phyloP scores from a whole-genome alignment of 35 echinoderm and acorn worm genomes.

The Lytechinus variegatus region DNA sequence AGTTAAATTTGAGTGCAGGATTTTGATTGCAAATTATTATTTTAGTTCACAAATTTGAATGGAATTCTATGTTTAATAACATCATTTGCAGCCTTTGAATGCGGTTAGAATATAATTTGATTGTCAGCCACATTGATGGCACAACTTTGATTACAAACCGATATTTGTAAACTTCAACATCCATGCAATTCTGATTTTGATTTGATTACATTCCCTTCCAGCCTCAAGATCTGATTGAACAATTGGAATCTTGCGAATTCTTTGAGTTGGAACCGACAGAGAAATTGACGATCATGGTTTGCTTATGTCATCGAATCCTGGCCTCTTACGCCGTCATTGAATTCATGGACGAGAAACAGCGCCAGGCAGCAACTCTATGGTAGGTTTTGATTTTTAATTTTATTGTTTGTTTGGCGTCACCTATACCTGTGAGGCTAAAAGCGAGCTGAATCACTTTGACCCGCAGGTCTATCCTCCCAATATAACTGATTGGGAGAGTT shows the following conservation, averaged over 20 bases:
- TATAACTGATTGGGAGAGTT: no score
- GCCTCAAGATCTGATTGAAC: conserved; percentile 82
- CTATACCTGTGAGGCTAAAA: no score
- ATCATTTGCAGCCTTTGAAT: no score
- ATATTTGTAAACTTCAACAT: no score
- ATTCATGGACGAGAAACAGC: conserved; percentile 95
- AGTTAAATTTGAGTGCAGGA: no score
- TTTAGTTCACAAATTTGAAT: no score
- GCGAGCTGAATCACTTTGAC: no score
- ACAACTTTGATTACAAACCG: no score
- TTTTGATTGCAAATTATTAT: no score
- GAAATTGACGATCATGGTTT: conserved; percentile 77
- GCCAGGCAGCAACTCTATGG: conserved; percentile 78
- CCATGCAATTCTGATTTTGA: background rate
- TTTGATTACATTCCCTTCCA: background rate
- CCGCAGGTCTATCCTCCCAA: no score
- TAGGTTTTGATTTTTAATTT: conserved; percentile 36
- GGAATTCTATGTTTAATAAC: no score
- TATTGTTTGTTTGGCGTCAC: no score
- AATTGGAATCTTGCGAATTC: conserved; percentile 84
- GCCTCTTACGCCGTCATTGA: conserved; percentile 89
- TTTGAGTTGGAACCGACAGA: conserved; percentile 82
- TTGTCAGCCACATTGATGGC: background rate
- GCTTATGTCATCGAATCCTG: conserved; percentile 89
- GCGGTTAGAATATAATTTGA: background rate